Evolutionary conservation across 2,113 vertebrate species (phyloP).

Genomic region (Zingel zingel): DNA sequence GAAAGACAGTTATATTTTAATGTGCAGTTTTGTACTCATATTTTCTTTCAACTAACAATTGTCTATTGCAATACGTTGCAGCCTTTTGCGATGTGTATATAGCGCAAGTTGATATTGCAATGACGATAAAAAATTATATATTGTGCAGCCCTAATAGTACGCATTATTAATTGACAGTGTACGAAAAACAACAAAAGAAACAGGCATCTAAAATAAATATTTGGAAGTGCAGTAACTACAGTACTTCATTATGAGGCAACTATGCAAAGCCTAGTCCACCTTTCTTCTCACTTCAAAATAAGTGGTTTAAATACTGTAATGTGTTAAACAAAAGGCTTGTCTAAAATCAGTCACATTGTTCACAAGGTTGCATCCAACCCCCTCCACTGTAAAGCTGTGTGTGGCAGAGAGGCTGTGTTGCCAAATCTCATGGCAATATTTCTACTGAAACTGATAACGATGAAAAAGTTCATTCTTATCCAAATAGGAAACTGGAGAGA

Average conservation of each 20-base stretch:
- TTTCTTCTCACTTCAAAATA: not conserved
- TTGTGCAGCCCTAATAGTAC: not conserved
- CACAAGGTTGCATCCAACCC: not conserved
- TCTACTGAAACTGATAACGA: not conserved
- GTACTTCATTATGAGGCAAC: not conserved
- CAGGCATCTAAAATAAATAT: not conserved
- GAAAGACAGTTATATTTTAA: too few species aligned
- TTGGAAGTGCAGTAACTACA: not conserved
- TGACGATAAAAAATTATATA: too few species aligned
- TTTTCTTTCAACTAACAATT: too few species aligned
- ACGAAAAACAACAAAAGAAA: not conserved
- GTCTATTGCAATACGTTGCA: too few species aligned
- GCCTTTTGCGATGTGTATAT: too few species aligned
- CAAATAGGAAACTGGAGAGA: not conserved
- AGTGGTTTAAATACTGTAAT: not conserved
- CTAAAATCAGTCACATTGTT: not conserved
- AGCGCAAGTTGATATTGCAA: too few species aligned
- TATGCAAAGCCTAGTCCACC: too few species aligned
- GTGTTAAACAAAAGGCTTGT: not conserved
- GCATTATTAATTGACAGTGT: slow-evolving; percentile 19
- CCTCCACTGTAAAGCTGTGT: not conserved
- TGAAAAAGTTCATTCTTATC: not conserved
- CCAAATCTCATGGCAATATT: not conserved
- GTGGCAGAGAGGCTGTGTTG: not conserved
- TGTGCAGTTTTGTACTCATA: too few species aligned